These are phyloP conservation scores for Galeruca laticollis DNA, from an alignment of 2,888 invertebrate species.

Conservation along the genomic window DNA sequence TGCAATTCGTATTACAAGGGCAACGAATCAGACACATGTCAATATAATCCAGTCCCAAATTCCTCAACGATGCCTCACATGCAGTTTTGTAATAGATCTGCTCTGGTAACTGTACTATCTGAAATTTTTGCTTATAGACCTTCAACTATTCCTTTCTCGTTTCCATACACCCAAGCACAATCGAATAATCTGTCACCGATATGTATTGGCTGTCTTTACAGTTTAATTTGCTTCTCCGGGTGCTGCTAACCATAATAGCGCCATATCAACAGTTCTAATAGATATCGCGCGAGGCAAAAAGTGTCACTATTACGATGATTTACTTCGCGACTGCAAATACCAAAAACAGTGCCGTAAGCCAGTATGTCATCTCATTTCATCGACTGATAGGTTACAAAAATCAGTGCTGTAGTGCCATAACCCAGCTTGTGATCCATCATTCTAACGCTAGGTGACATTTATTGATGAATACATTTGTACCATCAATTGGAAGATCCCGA, in stretches of 20 bases:
- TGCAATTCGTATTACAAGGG: conserved; percentile 61
- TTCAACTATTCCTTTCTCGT: conserved; percentile 81
- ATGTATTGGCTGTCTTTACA: conserved; percentile 81
- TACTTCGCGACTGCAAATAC: too few species aligned
- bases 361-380: too few species aligned
- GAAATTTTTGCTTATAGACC: conserved; percentile 75
- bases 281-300: too few species aligned
- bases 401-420: too few species aligned
- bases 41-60: conserved; percentile 69
- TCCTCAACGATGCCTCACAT: conserved; percentile 64
- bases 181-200: conserved; percentile 86
- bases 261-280: too few species aligned
- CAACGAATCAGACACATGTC: conserved; percentile 72
- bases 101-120: conserved; percentile 77
- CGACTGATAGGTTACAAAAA: too few species aligned
- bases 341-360: too few species aligned
- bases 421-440: too few species aligned
- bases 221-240: conserved; percentile 75
- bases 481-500: too few species aligned
- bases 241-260: conserved; percentile 70
- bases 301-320: too few species aligned
- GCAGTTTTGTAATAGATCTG: conserved; percentile 82
- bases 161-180: conserved; percentile 79
- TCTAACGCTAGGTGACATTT: too few species aligned
- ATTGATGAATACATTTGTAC: too few species aligned